Conservation (phyloP, 1,140 invertebrate species). For the Dolichoris vasculosae region DNA sequence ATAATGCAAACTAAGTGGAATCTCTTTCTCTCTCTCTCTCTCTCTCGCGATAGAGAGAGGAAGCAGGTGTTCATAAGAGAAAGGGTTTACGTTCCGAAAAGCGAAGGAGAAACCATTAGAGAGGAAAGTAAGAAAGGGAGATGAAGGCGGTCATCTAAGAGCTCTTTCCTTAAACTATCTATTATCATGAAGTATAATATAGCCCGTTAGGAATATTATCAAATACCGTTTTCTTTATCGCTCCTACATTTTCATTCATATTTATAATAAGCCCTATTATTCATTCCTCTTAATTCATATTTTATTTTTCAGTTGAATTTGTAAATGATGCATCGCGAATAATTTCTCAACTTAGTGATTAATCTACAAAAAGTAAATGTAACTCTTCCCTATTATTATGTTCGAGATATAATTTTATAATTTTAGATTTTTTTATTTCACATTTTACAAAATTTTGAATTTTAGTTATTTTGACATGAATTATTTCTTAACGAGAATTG, state of each 20-base stretch:
- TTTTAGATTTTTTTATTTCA: too few species aligned
- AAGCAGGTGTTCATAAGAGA: background rate
- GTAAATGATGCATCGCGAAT: too few species aligned
- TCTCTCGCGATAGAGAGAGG: background rate
- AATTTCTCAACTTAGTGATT: too few species aligned
- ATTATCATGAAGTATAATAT: background rate
- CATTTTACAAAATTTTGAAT: too few species aligned
- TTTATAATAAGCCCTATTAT: background rate
- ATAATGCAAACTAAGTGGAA: slow-evolving; percentile 38
- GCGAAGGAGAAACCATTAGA: background rate
- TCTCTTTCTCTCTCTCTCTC: too few species aligned
- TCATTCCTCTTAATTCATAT: too few species aligned
- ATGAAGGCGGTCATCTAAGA: background rate
- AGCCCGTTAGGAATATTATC: background rate
- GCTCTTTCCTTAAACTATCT: background rate
- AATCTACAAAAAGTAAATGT: too few species aligned
- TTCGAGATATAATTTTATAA: too few species aligned
- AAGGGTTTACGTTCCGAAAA: background rate
- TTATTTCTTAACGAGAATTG: too few species aligned
- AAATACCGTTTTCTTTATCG: background rate
- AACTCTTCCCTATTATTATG: too few species aligned
- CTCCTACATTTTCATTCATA: background rate
- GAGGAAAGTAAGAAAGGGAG: background rate
- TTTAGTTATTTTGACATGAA: too few species aligned
- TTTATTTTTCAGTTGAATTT: too few species aligned